phyloP scores from a whole-genome alignment of 2,888 invertebrate species.

The Petrolisthes manimaculis region DNA sequence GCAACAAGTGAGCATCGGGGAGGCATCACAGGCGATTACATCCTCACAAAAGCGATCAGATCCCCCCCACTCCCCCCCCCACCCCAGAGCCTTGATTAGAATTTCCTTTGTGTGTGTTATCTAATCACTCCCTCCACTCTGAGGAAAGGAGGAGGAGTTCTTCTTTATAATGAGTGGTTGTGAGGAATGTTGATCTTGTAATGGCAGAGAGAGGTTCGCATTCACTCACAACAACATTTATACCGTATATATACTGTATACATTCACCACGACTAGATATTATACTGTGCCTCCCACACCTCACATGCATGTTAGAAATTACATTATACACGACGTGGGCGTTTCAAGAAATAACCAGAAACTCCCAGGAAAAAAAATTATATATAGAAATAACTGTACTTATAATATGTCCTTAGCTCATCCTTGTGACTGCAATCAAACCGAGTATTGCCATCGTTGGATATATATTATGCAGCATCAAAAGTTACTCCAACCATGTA shows the following conservation, averaged over 20 bases:
- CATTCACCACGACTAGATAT: too few relatives aligned
- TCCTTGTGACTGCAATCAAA: too few relatives aligned
- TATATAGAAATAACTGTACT: too few relatives aligned
- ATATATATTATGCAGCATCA: too few relatives aligned
- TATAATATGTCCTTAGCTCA: too few relatives aligned
- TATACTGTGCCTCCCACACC: too few relatives aligned
- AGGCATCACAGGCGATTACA: conserved; percentile 60
- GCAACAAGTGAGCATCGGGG: conserved; percentile 59
- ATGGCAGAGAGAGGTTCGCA: conserved; percentile 35
- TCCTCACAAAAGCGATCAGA: conserved; percentile 60
- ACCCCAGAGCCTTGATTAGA: conserved; percentile 50
- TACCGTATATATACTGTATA: neutral
- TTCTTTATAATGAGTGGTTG: conserved; percentile 52
- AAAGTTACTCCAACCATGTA: too few relatives aligned
- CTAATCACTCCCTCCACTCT: conserved; percentile 52
- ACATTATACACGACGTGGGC: too few relatives aligned
- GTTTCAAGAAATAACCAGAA: too few relatives aligned
- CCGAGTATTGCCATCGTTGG: too few relatives aligned
- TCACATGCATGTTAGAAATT: too few relatives aligned
- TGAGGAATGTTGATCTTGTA: conserved; percentile 53
- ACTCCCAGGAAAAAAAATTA: too few relatives aligned
- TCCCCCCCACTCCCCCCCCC: conserved; percentile 14
- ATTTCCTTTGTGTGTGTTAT: conserved; percentile 53
- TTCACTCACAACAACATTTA: neutral
- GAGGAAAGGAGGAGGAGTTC: conserved; percentile 50